Conservation (phyloP, 1,140 invertebrate genomes). For the Ericerus pela region DNA sequence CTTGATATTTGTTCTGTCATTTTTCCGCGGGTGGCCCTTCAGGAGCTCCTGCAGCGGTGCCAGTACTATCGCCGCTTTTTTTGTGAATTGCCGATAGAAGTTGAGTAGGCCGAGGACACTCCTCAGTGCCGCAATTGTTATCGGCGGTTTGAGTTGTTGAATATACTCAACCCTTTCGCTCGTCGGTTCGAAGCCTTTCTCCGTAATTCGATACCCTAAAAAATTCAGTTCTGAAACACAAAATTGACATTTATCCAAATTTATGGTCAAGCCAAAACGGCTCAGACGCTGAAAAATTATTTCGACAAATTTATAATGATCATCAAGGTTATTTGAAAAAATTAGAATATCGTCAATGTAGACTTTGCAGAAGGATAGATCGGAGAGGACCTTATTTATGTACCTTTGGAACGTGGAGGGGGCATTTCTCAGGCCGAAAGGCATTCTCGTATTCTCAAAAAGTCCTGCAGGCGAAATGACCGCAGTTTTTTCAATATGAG, state of each 20-base stretch:
- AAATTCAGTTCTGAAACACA: constrained; percentile 12
- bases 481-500: constrained; percentile 33
- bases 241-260: not conserved
- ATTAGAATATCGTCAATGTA: no score
- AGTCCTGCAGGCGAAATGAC: constrained; percentile 29
- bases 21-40: not conserved
- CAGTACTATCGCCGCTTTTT: constrained; percentile 20
- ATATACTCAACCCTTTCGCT: constrained; percentile 22
- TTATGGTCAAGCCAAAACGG: not conserved
- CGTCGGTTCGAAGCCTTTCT: constrained; percentile 23
- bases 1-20: not conserved
- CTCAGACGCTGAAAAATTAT: not conserved
- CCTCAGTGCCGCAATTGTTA: constrained; percentile 19
- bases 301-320: constrained; percentile 18
- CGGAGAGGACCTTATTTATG: no score
- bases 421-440: constrained; percentile 32
- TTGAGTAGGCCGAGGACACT: constrained; percentile 27
- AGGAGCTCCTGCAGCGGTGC: not conserved
- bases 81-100: constrained; percentile 26
- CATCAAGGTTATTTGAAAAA: no score
- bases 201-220: constrained; percentile 27
- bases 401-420: constrained; percentile 32
- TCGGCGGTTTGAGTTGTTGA: constrained; percentile 21
- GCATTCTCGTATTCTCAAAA: constrained; percentile 31
- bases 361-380: no score